Conservation (phyloP, 2,888 invertebrate genomes). For the Megalurothrips usitatus region DNA sequence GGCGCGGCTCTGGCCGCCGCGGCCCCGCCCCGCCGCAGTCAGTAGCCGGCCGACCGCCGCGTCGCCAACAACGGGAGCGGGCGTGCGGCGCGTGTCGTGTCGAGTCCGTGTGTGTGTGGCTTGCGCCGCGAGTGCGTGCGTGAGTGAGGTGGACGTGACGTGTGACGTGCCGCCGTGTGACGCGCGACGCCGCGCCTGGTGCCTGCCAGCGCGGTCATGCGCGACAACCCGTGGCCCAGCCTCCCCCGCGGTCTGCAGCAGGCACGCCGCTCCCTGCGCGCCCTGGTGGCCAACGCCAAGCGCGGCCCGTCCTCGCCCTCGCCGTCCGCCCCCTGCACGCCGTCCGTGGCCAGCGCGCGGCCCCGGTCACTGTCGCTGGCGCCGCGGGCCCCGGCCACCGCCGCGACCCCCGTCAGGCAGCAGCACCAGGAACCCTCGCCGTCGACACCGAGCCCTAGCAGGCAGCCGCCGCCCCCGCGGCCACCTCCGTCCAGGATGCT, state of each 20-base stretch:
- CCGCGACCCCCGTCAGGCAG: background rate
- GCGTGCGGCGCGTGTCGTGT: background rate
- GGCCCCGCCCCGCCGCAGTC: background rate
- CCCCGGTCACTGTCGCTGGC: background rate
- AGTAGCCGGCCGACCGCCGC: constrained; percentile 11
- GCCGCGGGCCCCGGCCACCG: background rate
- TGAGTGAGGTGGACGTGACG: background rate
- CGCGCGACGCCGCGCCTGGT: background rate
- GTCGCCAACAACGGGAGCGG: background rate
- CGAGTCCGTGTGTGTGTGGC: too few species aligned
- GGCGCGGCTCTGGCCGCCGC: too few species aligned
- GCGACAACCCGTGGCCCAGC: constrained; percentile 19
- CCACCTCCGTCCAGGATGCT: background rate
- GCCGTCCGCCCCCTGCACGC: background rate
- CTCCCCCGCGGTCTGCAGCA: constrained; percentile 19
- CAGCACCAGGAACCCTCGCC: background rate
- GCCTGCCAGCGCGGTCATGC: constrained; percentile 5
- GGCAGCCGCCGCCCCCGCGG: background rate
- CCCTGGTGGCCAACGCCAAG: constrained; percentile 11
- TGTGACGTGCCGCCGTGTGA: background rate
- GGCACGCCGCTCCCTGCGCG: constrained; percentile 18
- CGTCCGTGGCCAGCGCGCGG: background rate
- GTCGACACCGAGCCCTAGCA: background rate
- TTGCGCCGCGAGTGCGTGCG: background rate
- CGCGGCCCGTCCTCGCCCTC: background rate